Conservation (phyloP, 1,140 invertebrate species). For the Metopolophium dirhodum region DNA sequence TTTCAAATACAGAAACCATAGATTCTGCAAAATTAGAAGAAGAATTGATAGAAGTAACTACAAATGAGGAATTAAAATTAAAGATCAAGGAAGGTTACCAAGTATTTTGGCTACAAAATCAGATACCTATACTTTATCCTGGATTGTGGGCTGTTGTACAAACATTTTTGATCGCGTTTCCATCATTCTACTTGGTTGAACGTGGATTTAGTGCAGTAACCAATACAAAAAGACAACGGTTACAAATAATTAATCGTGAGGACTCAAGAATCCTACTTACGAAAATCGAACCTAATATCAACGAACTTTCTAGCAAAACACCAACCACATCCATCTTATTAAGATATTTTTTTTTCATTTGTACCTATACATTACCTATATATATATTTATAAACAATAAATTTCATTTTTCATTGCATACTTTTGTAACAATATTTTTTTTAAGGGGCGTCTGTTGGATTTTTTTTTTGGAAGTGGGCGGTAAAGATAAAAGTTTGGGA, state of each 20-base stretch:
- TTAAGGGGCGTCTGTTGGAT: neutral
- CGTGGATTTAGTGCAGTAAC: slow-evolving; percentile 41
- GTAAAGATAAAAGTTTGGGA: neutral
- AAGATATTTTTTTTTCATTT: neutral
- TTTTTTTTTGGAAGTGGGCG: neutral
- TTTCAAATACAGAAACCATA: slow-evolving; percentile 27
- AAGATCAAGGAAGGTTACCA: slow-evolving; percentile 39
- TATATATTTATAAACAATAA: slow-evolving; percentile 8
- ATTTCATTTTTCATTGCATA: slow-evolving; percentile 22
- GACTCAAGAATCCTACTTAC: slow-evolving; percentile 63
- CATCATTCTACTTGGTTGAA: slow-evolving; percentile 52
- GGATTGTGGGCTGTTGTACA: slow-evolving; percentile 44
- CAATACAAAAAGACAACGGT: slow-evolving; percentile 28
- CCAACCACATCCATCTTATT: slow-evolving; percentile 24
- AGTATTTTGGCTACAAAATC: slow-evolving; percentile 45
- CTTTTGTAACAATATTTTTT: neutral
- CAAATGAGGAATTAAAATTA: slow-evolving; percentile 49
- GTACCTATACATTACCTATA: neutral
- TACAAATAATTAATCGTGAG: slow-evolving; percentile 62
- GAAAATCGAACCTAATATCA: slow-evolving; percentile 61
- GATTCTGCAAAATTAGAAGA: slow-evolving; percentile 52
- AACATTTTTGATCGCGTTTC: slow-evolving; percentile 38
- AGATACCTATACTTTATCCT: slow-evolving; percentile 41
- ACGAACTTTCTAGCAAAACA: slow-evolving; percentile 12
- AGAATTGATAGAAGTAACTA: slow-evolving; percentile 48